Base-by-base conservation (phyloP, 1,140 invertebrate genomes). In the Hypothenemus hampei region DNA sequence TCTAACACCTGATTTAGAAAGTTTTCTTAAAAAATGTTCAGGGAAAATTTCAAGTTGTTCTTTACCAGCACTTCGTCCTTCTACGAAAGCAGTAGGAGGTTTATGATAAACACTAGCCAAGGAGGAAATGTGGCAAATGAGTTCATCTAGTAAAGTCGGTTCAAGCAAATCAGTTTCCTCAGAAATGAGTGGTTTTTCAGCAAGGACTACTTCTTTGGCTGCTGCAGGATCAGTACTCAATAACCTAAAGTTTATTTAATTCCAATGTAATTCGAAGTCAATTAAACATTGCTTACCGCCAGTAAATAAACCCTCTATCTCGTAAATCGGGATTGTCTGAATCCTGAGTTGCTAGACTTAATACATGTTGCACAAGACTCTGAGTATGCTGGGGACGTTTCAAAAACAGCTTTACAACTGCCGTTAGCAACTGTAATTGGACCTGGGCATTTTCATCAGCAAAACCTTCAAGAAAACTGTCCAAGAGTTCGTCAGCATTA, bases 371-470 rank as follows among this genome's bases (percentile, higher is more conserved):
- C 3, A 99, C 97, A 11, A 99, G 74, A 68, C 98, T 95, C 76
- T 99, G 97, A 1, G 97, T 99, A 70, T 99, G 95, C 0, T 93
- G 92, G 0, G 97, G 97, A 41, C 96, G 80, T 73, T 99, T 99
- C 47, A 99, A 76, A 75, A 99, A 99, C 37, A 99, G 75, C 72
- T 99, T 99, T 0, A 99, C 97, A 58, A 99, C 97, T 0, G 96
- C 95, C 1, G 97, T 99, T 11, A 99, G 76, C 43, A 99, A 73
- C 68, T 99, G 96, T 18, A 99, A 75, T 73, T 99, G 96, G 4
- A 99, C 97, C 79, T 99, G 96, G 22, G 95, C 93, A 69, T 99
- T 99, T 72, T 99, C 97, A 78, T 99, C 97, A 63, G 97, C 93
- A 75, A 99, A 99, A n/a, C 96, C 96, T 77, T 99, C 97, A 1